Base-by-base conservation (phyloP, 2,888 invertebrate genomes). In the Embidobia sp. region DNA sequence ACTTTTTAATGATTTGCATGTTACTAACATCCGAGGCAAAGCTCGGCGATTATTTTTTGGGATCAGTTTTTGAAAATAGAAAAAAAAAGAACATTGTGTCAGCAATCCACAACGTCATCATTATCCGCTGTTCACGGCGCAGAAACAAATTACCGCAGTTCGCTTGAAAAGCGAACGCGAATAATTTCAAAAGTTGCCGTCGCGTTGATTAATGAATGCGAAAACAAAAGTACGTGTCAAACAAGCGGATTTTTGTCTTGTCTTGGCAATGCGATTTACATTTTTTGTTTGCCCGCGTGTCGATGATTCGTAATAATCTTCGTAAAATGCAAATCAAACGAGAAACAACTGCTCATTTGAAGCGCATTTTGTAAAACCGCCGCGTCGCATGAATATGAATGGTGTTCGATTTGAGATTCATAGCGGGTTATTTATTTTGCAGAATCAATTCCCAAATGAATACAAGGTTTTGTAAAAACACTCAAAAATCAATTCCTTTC, bases 401-500 rank as follows among this genome's bases (percentile, higher is more conserved):
- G 16, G 3, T 27, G 22, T 42, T 64, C 61, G 27, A 46, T 61
- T 61, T 35, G 5, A 22, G 63, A 64, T 64, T 40, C 40, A 51
- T 51, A 51, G 13, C n/a, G 27, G 63, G 51, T 51, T 61, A 40
- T 64, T 64, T 42, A 64, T 64, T 64, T 51, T 64, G 42, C 22
- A 40, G 51, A 31, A 40, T 15, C 49, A 40, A 19, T 11, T 64
- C 40, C 42, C 33, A 40, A 64, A 64, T 64, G 64, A 44, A 53
- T 44, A 53, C 66, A 46, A 44, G 53, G 51, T 64, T 64, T 63
- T 63, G 42, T 63, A 63, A 63, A 49, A 63, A 63, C 63, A 49
- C 26, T 63, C 63, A 13, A 63, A 63, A 63, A 61, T 49, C 49
- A 63, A 49, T 63, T 64, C 37, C 19, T 22, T 33, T 18, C 35